Conservation (phyloP, 2,113 vertebrate genomes). For the Merops nubicus region DNA sequence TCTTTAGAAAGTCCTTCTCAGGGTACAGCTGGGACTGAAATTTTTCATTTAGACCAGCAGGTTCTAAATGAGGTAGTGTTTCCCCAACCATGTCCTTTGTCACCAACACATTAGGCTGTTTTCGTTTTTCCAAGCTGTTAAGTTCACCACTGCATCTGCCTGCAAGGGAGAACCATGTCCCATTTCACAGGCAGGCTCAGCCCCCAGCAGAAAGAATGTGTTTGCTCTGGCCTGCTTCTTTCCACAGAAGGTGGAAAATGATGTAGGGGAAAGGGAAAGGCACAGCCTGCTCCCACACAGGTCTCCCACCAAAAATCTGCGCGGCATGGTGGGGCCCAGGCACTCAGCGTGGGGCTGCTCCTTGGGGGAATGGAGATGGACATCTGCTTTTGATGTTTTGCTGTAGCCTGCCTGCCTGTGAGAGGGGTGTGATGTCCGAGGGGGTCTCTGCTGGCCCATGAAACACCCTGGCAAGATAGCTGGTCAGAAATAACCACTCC, state of each 20-base stretch:
- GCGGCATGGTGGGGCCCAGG: background rate
- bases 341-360: background rate
- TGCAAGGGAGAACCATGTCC: background rate
- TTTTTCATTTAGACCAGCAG: background rate
- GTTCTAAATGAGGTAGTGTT: no score
- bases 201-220: background rate
- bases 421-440: accelerated
- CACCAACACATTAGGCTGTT: accelerated
- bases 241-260: background rate
- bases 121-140: background rate
- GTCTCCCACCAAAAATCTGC: background rate
- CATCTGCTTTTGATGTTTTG: background rate
- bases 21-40: background rate
- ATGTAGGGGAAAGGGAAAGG: no score
- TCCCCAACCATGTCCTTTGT: background rate
- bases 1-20: background rate
- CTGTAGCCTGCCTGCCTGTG: background rate
- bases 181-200: background rate
- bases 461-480: accelerated
- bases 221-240: background rate
- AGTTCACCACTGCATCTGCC: accelerated
- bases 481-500: background rate
- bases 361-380: background rate
- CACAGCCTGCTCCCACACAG: background rate
- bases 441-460: background rate